These are phyloP conservation scores for Rissa tridactyla DNA, from an alignment of 2,113 vertebrate genomes.

Conservation along the genomic window DNA sequence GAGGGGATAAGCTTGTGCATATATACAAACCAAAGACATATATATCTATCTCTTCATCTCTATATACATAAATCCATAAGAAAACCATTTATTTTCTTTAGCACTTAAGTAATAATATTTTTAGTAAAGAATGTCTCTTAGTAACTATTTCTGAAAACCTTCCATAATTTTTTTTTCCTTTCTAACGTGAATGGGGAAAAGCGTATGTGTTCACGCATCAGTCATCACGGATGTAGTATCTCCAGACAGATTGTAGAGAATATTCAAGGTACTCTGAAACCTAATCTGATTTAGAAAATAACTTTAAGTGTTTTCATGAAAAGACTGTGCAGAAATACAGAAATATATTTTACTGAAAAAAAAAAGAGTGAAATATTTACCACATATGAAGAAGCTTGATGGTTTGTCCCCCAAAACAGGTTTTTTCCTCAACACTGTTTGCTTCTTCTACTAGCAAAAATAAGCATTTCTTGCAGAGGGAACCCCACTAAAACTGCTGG, in stretches of 20 bases:
- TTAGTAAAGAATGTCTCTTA: neutral
- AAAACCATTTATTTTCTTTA: neutral
- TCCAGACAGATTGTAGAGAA: neutral
- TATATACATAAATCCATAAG: neutral
- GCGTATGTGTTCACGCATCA: neutral
- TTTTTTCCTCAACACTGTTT: neutral
- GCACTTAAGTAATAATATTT: neutral
- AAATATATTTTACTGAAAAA: neutral
- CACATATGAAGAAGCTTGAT: neutral
- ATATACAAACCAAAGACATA: neutral
- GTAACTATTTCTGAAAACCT: neutral
- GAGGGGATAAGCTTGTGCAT: neutral
- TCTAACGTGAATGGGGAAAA: neutral
- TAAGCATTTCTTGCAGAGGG: neutral
- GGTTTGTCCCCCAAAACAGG: neutral
- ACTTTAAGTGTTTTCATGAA: neutral
- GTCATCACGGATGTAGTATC: neutral
- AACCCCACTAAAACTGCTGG: neutral
- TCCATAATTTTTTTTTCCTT: neutral
- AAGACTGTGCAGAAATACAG: neutral
- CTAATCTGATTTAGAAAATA: neutral
- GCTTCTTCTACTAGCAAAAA: neutral
- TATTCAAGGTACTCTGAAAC: neutral
- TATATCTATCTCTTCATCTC: neutral
- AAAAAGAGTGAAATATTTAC: neutral